phyloP scores from a whole-genome alignment of 2,888 invertebrate genomes.

The Adela reaumurella region DNA sequence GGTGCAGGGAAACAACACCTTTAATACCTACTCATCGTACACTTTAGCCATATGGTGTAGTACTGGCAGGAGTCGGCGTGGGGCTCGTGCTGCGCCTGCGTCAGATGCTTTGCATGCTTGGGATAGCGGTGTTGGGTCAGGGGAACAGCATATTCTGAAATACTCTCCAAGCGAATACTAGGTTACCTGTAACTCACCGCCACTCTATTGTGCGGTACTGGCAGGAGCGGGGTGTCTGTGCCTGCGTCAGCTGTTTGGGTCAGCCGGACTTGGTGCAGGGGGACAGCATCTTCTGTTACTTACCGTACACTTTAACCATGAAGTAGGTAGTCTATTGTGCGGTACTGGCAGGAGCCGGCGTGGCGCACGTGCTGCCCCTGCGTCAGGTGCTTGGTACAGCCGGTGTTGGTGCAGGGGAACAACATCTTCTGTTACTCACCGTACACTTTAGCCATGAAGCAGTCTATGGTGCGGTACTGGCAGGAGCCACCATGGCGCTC shows the following conservation, averaged over 20 bases:
- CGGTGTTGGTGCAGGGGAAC: slow-evolving; percentile 55
- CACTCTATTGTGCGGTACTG: slow-evolving; percentile 44
- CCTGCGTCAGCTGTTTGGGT: slow-evolving; percentile 48
- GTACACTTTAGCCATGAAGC: slow-evolving; percentile 52
- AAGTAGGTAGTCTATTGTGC: slow-evolving; percentile 49
- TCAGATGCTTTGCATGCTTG: slow-evolving; percentile 55
- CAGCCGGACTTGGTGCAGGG: slow-evolving; percentile 59
- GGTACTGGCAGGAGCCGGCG: slow-evolving; percentile 37
- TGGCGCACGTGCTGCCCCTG: slow-evolving; percentile 51
- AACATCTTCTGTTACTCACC: slow-evolving; percentile 51
- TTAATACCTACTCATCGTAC: slow-evolving; percentile 45
- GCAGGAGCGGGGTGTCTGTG: slow-evolving; percentile 46
- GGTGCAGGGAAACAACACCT: slow-evolving; percentile 56
- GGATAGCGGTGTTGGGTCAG: slow-evolving; percentile 52
- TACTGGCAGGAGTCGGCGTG: slow-evolving; percentile 46
- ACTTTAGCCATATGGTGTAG: slow-evolving; percentile 50
- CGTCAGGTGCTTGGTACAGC: slow-evolving; percentile 55
- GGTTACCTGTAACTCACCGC: no score
- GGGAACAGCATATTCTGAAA: slow-evolving; percentile 34
- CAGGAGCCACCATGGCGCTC: slow-evolving; percentile 49
- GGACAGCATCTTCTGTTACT: slow-evolving; percentile 51
- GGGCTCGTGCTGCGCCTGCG: slow-evolving; percentile 46
- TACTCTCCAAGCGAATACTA: no score
- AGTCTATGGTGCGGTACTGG: slow-evolving; percentile 42
- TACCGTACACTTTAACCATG: slow-evolving; percentile 51